A percentile compares a stretch with the other conserved stretches of the same genome.
phyloP scores from a whole-genome alignment of 2,797 vertebrate species.

The Enteromius anoplus region DNA sequence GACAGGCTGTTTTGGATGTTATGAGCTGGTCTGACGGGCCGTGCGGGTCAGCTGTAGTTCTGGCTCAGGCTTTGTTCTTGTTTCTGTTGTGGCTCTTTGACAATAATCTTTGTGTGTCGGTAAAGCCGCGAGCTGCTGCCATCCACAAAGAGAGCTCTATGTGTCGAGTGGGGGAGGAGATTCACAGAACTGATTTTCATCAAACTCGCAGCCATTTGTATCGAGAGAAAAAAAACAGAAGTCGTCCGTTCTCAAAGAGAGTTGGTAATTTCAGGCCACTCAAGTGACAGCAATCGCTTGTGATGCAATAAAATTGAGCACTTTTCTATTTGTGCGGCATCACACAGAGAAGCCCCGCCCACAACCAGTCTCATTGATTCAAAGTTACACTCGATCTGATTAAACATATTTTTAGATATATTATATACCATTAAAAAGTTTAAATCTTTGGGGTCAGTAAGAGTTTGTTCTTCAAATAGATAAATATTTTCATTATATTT shows the following conservation, averaged over 20 bases:
- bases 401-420: not conserved
- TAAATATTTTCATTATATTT: not conserved
- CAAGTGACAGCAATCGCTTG: not conserved
- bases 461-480: not conserved
- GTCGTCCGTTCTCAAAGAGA: not conserved
- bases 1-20: slow-evolving; percentile 2
- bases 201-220: not conserved
- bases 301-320: not conserved
- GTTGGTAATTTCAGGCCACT: not conserved
- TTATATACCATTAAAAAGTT: not conserved
- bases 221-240: not conserved
- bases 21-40: not conserved
- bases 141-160: slow-evolving; percentile 44
- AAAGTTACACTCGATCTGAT: not conserved
- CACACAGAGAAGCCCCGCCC: not conserved
- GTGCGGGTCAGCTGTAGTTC: slow-evolving; percentile 23
- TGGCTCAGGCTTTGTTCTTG: slow-evolving; percentile 39
- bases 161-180: slow-evolving; percentile 10
- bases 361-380: not conserved
- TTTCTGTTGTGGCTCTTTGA: slow-evolving; percentile 10
- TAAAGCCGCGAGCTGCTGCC: slow-evolving; percentile 4
- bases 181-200: not conserved
- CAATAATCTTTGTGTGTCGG: slow-evolving; percentile 39
- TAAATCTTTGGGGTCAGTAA: not conserved
- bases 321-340: not conserved